Evolutionary conservation across 2,888 invertebrate genomes (phyloP).

Genomic region (Molanna angustata): DNA sequence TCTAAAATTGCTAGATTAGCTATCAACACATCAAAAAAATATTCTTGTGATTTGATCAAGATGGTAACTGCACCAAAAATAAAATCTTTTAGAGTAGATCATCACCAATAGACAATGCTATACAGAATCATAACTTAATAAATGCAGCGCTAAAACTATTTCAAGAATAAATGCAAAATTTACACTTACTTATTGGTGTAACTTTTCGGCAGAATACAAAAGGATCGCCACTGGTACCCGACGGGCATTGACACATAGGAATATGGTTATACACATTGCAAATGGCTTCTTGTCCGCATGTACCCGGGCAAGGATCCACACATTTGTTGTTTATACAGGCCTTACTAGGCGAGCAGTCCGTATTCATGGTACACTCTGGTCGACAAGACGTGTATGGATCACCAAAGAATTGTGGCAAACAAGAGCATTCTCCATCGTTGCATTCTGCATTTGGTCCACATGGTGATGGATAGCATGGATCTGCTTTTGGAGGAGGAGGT

Average conservation of each 20-base stretch:
- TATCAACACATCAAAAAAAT: too few relatives aligned
- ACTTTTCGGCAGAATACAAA: slow-evolving; percentile 56
- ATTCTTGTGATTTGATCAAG: too few relatives aligned
- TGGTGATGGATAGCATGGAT: slow-evolving; percentile 69
- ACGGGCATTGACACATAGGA: slow-evolving; percentile 69
- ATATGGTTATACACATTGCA: slow-evolving; percentile 74
- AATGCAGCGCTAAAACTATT: too few relatives aligned
- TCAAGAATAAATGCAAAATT: too few relatives aligned
- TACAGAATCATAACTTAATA: too few relatives aligned
- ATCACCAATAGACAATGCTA: too few relatives aligned
- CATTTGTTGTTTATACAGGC: slow-evolving; percentile 72
- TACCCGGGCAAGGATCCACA: slow-evolving; percentile 71
- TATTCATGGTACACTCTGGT: slow-evolving; percentile 72
- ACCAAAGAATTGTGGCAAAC: slow-evolving; percentile 69
- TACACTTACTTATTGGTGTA: slow-evolving; percentile 37
- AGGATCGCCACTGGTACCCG: slow-evolving; percentile 69
- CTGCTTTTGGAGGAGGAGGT: slow-evolving; percentile 44
- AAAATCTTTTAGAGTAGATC: too few relatives aligned
- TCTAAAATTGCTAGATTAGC: too few relatives aligned
- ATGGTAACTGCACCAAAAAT: too few relatives aligned
- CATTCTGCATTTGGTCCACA: slow-evolving; percentile 76
- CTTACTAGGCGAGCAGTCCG: slow-evolving; percentile 65
- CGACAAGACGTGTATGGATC: slow-evolving; percentile 66
- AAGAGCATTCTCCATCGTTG: slow-evolving; percentile 66
- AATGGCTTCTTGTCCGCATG: slow-evolving; percentile 68